phyloP scores from a whole-genome alignment of 2,888 invertebrate genomes.

The Tenthredo scrophulariae region DNA sequence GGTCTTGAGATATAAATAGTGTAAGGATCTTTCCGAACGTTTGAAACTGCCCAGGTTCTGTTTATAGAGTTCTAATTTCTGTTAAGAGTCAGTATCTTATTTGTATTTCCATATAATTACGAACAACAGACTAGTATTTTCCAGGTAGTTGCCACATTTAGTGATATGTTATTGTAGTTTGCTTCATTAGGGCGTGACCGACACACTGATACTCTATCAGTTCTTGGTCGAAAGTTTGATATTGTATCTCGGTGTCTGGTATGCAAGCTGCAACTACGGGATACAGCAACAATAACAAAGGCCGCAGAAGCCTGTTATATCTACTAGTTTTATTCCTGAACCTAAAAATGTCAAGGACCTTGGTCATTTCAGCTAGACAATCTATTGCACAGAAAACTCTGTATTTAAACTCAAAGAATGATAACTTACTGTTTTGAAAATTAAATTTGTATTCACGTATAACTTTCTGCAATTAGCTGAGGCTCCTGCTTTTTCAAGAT shows the following conservation, averaged over 20 bases:
- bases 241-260: not conserved
- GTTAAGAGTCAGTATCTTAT: not conserved
- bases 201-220: conserved; percentile 13
- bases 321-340: not conserved
- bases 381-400: not conserved
- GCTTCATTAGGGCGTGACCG: not conserved
- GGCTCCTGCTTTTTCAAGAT: not conserved
- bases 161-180: not conserved
- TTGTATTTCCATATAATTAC: not conserved
- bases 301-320: not conserved
- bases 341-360: not conserved
- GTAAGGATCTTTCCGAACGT: not conserved
- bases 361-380: not conserved
- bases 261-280: not conserved
- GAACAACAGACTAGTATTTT: not conserved
- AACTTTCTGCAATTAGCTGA: conserved; percentile 1
- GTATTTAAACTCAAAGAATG: not conserved
- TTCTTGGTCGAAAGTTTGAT: not conserved
- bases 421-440: not conserved
- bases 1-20: not conserved
- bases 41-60: not conserved
- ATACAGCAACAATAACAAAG: conserved; percentile 12
- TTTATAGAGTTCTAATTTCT: not conserved
- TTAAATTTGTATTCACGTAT: not conserved
- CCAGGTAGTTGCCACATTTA: not conserved